Percentiles rank a stretch among this genome's conserved stretches.
phyloP scores from a whole-genome alignment of 2,113 vertebrate species.

The Falcunculus frontatus region DNA sequence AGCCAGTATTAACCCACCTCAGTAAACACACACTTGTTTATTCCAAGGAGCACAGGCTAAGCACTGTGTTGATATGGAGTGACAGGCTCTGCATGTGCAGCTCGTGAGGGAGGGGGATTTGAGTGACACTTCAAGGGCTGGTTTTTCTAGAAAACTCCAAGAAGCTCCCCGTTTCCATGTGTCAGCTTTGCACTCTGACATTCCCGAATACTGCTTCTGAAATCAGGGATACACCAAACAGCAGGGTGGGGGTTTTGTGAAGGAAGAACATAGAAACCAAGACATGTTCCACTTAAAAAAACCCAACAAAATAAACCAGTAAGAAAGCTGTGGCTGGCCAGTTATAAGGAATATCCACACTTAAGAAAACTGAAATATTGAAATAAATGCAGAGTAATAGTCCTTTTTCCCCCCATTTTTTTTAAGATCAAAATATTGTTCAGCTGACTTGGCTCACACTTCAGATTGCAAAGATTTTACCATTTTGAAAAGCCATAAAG shows the following conservation, averaged over 20 bases:
- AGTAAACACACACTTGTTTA: neutral
- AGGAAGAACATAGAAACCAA: neutral
- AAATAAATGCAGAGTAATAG: neutral
- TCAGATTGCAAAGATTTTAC: neutral
- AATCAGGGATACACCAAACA: neutral
- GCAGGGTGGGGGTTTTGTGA: neutral
- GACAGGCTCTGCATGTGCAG: neutral
- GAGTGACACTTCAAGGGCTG: neutral
- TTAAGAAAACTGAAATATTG: neutral
- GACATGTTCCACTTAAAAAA: neutral
- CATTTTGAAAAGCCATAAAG: neutral
- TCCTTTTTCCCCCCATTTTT: rapidly evolving
- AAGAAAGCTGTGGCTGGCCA: neutral
- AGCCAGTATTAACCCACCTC: neutral
- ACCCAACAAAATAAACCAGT: too few relatives aligned
- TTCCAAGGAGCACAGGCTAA: neutral
- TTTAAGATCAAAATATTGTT: neutral
- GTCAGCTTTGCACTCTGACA: neutral
- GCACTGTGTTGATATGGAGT: neutral
- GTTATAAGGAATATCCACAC: neutral
- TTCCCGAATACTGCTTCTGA: neutral
- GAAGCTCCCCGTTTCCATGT: neutral
- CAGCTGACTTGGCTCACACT: neutral
- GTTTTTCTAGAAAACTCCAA: neutral
- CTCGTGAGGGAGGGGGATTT: neutral